Conservation (phyloP, 2,888 invertebrate genomes). For the Zaprionus obscuricornis region DNA sequence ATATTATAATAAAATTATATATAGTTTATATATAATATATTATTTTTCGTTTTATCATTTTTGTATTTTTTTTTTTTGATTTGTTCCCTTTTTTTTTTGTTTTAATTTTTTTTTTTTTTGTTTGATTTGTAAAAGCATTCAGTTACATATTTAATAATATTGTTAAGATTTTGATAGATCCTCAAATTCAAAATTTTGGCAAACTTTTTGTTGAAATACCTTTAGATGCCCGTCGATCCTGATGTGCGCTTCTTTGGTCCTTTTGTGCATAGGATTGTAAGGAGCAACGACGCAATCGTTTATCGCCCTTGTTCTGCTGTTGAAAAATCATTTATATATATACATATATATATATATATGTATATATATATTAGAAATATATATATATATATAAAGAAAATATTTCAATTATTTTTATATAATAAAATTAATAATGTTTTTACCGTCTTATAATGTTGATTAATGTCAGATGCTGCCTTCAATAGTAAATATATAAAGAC, state of each 20-base stretch:
- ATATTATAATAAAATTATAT: constrained; percentile 35
- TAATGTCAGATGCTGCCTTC: constrained; percentile 82
- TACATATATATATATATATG: not conserved
- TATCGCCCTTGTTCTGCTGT: constrained; percentile 80
- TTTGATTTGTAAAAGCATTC: constrained; percentile 45
- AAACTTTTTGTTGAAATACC: constrained; percentile 81
- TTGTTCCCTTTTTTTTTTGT: too few species aligned
- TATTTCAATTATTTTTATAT: not conserved
- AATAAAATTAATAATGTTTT: constrained; percentile 9
- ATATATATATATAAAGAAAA: not conserved
- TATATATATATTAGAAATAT: not conserved
- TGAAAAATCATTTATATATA: constrained; percentile 3
- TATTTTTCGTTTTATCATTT: constrained; percentile 50
- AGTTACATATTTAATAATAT: too few species aligned
- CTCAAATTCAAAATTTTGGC: constrained; percentile 74
- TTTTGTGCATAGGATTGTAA: constrained; percentile 82
- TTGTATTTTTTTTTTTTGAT: constrained; percentile 15
- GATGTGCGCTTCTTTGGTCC: constrained; percentile 56
- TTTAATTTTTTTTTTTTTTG: constrained; percentile 8
- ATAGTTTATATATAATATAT: not conserved
- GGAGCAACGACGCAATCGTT: constrained; percentile 80
- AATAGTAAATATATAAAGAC: constrained; percentile 81
- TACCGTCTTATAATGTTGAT: constrained; percentile 83
- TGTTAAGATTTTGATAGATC: constrained; percentile 15
- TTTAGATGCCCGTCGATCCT: constrained; percentile 81